A percentile compares a stretch with the other conserved stretches of the same genome.
phyloP scores from a whole-genome alignment of 2,888 invertebrate genomes.

The Dicyrtomina minuta region DNA sequence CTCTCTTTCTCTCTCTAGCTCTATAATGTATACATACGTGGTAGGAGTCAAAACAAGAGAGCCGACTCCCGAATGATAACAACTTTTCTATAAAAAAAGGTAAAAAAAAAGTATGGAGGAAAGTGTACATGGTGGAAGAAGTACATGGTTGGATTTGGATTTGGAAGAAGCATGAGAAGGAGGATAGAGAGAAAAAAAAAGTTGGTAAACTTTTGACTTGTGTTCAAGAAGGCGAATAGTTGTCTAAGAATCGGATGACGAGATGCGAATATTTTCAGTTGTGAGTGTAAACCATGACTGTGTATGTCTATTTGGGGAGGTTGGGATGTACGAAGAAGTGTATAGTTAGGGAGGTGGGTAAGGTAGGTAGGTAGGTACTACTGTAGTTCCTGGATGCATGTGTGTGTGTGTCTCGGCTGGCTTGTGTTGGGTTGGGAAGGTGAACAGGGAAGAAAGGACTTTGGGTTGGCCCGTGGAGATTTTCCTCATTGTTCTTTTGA shows the following conservation, averaged over 20 bases:
- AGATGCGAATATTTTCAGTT: conserved; percentile 32
- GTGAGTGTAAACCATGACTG: conserved; percentile 10
- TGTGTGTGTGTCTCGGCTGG: background rate
- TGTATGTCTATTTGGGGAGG: background rate
- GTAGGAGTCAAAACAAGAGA: too few relatives aligned
- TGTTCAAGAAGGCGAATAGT: conserved; percentile 14
- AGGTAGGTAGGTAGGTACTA: too few relatives aligned
- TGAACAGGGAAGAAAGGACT: conserved; percentile 21
- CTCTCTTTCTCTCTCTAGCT: too few relatives aligned
- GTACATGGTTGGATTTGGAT: too few relatives aligned
- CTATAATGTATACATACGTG: too few relatives aligned
- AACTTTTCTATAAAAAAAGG: background rate
- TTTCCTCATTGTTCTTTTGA: conserved; percentile 33
- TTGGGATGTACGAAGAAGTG: background rate
- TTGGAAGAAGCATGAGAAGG: too few relatives aligned
- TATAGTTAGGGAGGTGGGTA: too few relatives aligned
- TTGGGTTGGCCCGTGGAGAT: conserved; percentile 31
- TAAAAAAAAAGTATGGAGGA: background rate
- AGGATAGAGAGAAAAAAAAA: conserved; percentile 6
- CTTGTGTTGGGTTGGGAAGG: background rate
- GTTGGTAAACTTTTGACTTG: conserved; percentile 22
- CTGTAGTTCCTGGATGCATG: background rate
- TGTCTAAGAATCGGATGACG: conserved; percentile 26
- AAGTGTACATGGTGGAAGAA: background rate
- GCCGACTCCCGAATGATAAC: too few relatives aligned